These are phyloP conservation scores for Teleogryllus oceanicus DNA, from an alignment of 2,888 invertebrate species.

Conservation along the genomic window DNA sequence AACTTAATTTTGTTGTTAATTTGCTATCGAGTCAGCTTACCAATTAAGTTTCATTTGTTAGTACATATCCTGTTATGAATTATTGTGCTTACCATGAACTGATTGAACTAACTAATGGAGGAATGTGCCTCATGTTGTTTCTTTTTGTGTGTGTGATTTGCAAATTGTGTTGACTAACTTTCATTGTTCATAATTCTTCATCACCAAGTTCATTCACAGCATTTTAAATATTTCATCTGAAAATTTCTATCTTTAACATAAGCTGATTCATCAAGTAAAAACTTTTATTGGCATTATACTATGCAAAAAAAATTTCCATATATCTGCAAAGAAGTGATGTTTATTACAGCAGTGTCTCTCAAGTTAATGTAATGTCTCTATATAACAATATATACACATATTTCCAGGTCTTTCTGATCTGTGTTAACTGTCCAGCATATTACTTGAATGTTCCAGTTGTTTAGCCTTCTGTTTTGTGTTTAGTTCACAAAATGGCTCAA, in stretches of 20 bases:
- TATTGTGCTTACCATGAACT: neutral
- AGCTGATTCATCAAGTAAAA: neutral
- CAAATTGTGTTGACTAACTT: neutral
- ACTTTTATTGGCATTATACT: neutral
- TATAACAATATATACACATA: slow-evolving; percentile 18
- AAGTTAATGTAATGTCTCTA: neutral
- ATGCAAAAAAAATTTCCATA: neutral
- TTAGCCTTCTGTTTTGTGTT: neutral
- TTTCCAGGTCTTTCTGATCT: slow-evolving; percentile 4
- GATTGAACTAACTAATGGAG: slow-evolving; percentile 5
- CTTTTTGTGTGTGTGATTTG: neutral
- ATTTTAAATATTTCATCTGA: neutral
- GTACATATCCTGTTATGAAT: no score
- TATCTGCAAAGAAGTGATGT: neutral
- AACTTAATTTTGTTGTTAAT: no score
- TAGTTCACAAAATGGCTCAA: slow-evolving; percentile 35
- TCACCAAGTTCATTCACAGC: neutral
- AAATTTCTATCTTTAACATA: neutral
- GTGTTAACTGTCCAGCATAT: neutral
- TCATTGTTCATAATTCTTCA: neutral
- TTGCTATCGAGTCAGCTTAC: no score
- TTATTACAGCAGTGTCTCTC: slow-evolving; percentile 8
- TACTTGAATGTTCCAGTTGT: neutral
- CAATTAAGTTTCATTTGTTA: no score
- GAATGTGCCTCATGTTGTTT: slow-evolving; percentile 1